Conservation (phyloP, 2,113 vertebrate genomes). For the Bothrops jararaca region DNA sequence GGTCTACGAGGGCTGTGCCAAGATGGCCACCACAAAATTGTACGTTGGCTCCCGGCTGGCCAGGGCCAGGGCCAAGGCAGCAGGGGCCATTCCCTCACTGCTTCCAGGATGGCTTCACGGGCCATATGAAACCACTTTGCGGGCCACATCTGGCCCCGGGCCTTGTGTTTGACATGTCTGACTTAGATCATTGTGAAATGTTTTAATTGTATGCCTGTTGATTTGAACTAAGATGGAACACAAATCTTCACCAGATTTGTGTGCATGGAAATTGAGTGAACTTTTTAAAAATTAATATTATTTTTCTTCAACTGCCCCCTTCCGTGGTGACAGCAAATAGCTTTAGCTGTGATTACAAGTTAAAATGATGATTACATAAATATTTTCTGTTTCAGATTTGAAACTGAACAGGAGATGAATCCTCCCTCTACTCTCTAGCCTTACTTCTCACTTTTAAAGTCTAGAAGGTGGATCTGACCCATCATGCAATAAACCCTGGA, state of each 20-base stretch:
- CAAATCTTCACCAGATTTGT: neutral
- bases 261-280: neutral
- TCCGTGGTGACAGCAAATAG: neutral
- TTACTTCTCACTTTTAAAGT: neutral
- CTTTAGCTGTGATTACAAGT: neutral
- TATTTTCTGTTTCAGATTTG: neutral
- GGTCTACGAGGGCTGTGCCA: too few species aligned
- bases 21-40: too few species aligned
- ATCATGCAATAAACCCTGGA: neutral
- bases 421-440: neutral
- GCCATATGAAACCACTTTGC: too few species aligned
- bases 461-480: neutral
- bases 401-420: neutral
- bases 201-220: neutral
- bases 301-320: neutral
- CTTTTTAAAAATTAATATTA: neutral
- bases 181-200: neutral
- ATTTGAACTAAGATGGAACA: neutral
- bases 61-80: too few species aligned
- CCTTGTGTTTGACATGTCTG: too few species aligned
- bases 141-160: too few species aligned
- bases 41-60: too few species aligned
- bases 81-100: too few species aligned
- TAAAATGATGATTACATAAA: neutral
- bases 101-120: too few species aligned